Base-by-base conservation (phyloP, 2,797 vertebrate genomes). In the Sebastes oblongus region DNA sequence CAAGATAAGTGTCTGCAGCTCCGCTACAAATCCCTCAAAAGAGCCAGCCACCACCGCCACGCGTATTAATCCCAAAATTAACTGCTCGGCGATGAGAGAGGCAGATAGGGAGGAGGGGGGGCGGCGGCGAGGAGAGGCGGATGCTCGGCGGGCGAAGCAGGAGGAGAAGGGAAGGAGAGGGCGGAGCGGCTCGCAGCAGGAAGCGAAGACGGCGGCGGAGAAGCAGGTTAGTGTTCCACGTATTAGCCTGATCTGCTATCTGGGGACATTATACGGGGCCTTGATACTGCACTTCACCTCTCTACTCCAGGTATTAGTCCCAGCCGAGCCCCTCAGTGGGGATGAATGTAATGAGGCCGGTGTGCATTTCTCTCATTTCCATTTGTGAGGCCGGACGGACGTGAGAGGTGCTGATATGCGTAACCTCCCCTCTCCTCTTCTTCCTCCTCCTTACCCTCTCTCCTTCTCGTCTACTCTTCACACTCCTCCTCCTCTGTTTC, bases 1-100 rank as follows among this genome's bases (percentile, higher is more conserved):
- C 94, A 91, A 95, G 95, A 96, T 96, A 96, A 96, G 95, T 93
- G 95, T 94, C 95, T 93, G 94, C 95, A 88, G 95, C 94, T 91
- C 94, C 77, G 90, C 94, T 93, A 95, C 96, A 96, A 96, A 96
- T 96, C 96, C 96, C 95, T 95, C 94, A 94, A 96, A 96, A 94
- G 95, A 95, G 94, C 91, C 94, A 81, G 75, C 93, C 88, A 78
- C 93, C 89, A 90, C 93, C 89, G 89, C 89, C 86, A 88, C 85
- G 77, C 88, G 90, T 89, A 94, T 94, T 95, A 96, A 96, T 96
- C 95, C 95, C 87, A 93, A 96, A 96, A 96, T 96, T 93, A 96
- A 96, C 94, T 91, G 93, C 94, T 91, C 90, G 72, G 70, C 81
- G 95, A 96, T 96, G 93, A 95, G 93, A 92, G 92, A 85, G 87